Conservation (phyloP, 2,113 vertebrate species). For the Microcebus murinus region DNA sequence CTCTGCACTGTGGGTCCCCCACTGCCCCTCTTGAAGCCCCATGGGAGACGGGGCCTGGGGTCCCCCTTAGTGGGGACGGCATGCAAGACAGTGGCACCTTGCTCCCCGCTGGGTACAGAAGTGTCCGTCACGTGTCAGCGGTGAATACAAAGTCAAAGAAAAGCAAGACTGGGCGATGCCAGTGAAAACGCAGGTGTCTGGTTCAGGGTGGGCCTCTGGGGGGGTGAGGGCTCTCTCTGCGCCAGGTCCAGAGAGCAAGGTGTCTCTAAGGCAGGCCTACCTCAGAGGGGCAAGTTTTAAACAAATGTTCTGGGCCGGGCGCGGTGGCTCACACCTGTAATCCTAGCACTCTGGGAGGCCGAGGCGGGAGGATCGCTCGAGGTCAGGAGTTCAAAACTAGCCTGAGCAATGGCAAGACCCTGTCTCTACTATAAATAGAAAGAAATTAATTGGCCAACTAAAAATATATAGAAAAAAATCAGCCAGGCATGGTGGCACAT, state of each 20-base stretch:
- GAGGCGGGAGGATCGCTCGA: rapidly evolving
- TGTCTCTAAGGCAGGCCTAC: no score
- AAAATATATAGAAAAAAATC: no score
- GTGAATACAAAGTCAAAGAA: no score
- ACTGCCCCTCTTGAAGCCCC: no score
- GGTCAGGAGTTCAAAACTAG: no score
- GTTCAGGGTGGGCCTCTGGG: no score
- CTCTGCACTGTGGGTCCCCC: not conserved
- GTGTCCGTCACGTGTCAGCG: rapidly evolving
- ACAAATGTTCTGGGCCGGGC: not conserved
- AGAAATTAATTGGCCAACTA: no score
- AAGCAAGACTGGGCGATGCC: not conserved
- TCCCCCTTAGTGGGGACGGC: rapidly evolving
- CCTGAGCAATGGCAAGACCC: no score
- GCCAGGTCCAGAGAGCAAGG: not conserved
- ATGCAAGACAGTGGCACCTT: rapidly evolving
- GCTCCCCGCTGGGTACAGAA: rapidly evolving
- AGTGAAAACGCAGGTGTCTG: not conserved
- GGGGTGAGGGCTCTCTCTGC: not conserved
- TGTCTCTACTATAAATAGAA: no score
- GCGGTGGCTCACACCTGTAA: no score
- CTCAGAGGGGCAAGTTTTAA: not conserved
- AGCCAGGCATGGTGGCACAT: no score
- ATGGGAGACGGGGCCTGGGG: rapidly evolving
- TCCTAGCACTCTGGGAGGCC: no score